Evolutionary conservation across 2,797 vertebrate genomes (phyloP), one percentile per base, ranked within the genome.

Genomic region (Epinephelus coioides): DNA sequence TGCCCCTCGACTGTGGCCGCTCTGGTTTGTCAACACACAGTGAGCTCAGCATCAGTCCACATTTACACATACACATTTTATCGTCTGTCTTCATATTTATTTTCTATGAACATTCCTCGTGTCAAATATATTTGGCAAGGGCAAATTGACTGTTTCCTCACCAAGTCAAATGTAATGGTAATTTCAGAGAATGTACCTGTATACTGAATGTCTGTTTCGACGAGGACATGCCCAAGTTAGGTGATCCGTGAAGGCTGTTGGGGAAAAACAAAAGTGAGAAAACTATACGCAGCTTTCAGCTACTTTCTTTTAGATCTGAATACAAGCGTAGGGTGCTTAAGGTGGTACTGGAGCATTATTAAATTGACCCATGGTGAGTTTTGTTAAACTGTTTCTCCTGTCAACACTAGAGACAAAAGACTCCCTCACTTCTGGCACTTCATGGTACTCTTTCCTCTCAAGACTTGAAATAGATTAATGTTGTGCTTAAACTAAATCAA

Each of bases 381-480:
- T 81, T 76, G 84, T 86, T 79, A 91, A 88, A 84, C 78, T 71
- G 79, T 88, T 85, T 88, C 75, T 91, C 82, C 78, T 87, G 85
- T 90, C 76, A 83, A 88, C 60, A 85, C 77, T 78, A 88, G 82
- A 89, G 78, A 89, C 75, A 87, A 88, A 89, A 85, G 91, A 86
- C 91, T 92, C 91, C 85, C 84, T 91, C 81, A 90, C 92, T 91
- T 93, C 90, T 94, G 92, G 90, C 94, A 92, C 93, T 93, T 92
- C 91, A 95, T 92, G 95, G 95, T 96, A 96, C 96, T 95, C 90
- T 93, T 92, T 95, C 93, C 92, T 94, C 92, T 95, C 90, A 94
- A 96, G 94, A 96, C 96, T 96, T 96, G 95, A 96, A 96, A 89
- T 91, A 87, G 87, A 90, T 91, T 89, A 86, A 85, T 92, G 91